phyloP scores from a whole-genome alignment of 2,797 vertebrate genomes.

The Siniperca obscura region DNA sequence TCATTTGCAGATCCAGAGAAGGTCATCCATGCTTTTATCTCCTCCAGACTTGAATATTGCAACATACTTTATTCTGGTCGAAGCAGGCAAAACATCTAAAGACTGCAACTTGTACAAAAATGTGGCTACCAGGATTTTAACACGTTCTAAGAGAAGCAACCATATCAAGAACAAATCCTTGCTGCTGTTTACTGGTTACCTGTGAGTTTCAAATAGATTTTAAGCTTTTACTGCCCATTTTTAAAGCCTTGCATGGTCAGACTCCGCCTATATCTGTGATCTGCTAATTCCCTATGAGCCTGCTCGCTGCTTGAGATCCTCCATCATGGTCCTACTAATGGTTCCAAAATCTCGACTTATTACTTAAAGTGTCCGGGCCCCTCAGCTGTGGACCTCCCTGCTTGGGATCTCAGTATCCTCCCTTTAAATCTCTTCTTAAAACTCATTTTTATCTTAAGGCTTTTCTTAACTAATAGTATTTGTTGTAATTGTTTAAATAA shows the following conservation, averaged over 20 bases:
- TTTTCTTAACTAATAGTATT: neutral
- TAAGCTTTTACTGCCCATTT: neutral
- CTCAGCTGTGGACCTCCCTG: neutral
- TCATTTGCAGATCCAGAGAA: neutral
- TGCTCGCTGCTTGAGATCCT: neutral
- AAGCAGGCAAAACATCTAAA: neutral
- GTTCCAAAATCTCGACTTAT: neutral
- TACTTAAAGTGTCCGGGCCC: neutral
- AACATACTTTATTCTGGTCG: neutral
- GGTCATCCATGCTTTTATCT: neutral
- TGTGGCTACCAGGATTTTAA: constrained; percentile 6
- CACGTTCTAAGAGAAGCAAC: neutral
- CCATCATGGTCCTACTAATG: neutral
- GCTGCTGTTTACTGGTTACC: neutral
- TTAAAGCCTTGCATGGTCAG: neutral
- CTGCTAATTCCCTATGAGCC: neutral
- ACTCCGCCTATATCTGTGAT: neutral
- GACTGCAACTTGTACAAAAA: neutral
- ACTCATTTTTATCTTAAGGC: neutral
- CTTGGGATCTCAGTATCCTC: neutral
- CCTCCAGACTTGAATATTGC: neutral
- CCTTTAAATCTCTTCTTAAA: too few relatives aligned
- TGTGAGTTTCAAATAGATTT: neutral
- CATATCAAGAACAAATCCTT: neutral
- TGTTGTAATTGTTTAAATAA: neutral